Conservation (phyloP, 2,888 invertebrate species). For the Troides helena region DNA sequence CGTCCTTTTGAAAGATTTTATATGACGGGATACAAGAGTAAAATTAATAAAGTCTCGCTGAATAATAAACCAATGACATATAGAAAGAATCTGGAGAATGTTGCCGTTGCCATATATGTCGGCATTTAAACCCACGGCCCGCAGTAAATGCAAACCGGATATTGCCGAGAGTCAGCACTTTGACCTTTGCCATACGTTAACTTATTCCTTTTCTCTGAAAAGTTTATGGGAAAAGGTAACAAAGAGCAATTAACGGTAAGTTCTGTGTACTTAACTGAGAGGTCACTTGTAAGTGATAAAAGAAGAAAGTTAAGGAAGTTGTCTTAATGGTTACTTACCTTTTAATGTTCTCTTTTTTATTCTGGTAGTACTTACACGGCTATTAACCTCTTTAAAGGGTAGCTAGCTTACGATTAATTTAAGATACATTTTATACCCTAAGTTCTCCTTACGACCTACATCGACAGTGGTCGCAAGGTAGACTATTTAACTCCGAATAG, state of each 20-base stretch:
- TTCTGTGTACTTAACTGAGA: conserved; percentile 3
- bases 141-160: conserved; percentile 24
- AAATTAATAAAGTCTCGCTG: conserved; percentile 21
- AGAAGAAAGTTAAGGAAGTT: conserved; percentile 16
- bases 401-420: too few species aligned
- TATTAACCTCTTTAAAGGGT: too few species aligned
- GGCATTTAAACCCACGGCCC: conserved; percentile 6
- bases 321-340: neutral
- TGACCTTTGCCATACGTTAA: conserved; percentile 21
- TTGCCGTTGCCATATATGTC: conserved; percentile 20
- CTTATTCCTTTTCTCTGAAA: conserved; percentile 10
- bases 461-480: too few species aligned
- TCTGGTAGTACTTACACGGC: too few species aligned
- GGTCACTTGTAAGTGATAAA: conserved; percentile 3
- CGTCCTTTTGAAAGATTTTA: neutral
- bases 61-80: conserved; percentile 23
- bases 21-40: neutral
- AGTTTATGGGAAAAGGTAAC: conserved; percentile 23
- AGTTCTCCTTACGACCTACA: too few species aligned
- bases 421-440: too few species aligned
- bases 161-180: conserved; percentile 1
- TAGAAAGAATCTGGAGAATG: conserved; percentile 25
- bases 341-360: neutral
- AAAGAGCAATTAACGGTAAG: conserved; percentile 5
- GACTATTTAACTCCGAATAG: too few species aligned